phyloP scores from a whole-genome alignment of 2,888 invertebrate genomes.

The Trissoscelio sp. region DNA sequence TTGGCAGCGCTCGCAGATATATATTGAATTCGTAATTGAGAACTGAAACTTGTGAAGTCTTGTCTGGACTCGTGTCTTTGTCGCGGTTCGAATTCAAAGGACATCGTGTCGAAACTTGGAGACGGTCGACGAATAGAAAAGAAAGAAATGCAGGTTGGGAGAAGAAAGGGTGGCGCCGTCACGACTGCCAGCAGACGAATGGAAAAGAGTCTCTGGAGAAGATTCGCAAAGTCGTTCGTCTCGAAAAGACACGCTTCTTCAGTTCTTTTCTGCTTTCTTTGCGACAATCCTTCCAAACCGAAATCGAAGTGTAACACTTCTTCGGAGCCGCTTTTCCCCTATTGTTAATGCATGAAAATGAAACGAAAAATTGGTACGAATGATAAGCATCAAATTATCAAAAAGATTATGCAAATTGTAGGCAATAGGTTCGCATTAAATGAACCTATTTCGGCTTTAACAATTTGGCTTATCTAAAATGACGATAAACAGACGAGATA shows the following conservation, averaged over 20 bases:
- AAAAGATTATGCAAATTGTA: constrained; percentile 23
- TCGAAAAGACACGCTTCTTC: constrained; percentile 69
- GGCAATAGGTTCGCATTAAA: constrained; percentile 28
- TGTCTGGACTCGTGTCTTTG: constrained; percentile 71
- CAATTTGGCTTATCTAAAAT: constrained; percentile 61
- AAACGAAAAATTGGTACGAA: not conserved
- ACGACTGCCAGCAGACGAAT: constrained; percentile 67
- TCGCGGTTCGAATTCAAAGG: constrained; percentile 79
- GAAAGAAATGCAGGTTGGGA: constrained; percentile 50
- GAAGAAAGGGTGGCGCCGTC: constrained; percentile 68
- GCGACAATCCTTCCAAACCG: constrained; percentile 65
- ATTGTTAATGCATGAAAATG: constrained; percentile 54
- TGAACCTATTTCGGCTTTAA: constrained; percentile 39
- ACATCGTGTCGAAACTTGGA: constrained; percentile 78
- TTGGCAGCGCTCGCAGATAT: constrained; percentile 42
- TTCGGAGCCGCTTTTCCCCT: constrained; percentile 14
- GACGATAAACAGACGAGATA: constrained; percentile 74
- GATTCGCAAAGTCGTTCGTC: constrained; percentile 72
- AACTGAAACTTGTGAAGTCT: constrained; percentile 69
- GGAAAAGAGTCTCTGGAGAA: constrained; percentile 66
- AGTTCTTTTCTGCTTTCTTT: constrained; percentile 66
- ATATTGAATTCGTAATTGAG: constrained; percentile 68
- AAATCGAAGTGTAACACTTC: constrained; percentile 63
- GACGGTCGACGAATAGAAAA: constrained; percentile 69
- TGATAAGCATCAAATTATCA: constrained; percentile 20